Base-by-base conservation (phyloP, 92 coral and sea anemone species). In the Epizoanthus rinbou region DNA sequence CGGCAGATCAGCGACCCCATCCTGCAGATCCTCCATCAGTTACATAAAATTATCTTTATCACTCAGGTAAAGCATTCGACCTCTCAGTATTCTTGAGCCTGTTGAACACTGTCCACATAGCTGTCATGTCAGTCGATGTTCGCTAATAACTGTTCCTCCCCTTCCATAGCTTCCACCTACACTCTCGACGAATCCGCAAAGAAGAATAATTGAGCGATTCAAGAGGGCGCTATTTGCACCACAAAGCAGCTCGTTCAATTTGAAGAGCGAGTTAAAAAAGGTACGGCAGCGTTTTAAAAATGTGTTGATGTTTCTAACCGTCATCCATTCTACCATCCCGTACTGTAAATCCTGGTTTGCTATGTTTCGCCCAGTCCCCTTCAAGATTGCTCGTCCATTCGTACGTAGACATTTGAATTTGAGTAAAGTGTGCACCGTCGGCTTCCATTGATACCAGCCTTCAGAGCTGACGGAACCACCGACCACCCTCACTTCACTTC, bases 1-100 rank as follows among this genome's bases (percentile, higher is more conserved):
- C 99, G 99, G 17, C 99, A 96, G 87, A 96, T 96, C 72, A 96
- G 91, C 89, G 99, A 96, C 79, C 99, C 99, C 35, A 96, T 96
- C 64, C 91, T 94, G 19, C 99, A 96, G 81, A 96, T 96, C 64
- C 87, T 96, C 75, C 91, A 96, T 60, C 99, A 96, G 41, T 94
- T 96, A 33, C 99, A 96, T 85, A 96, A 96, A 84, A 94, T 96
- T 65, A 93, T 96, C 75, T 96, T 91, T 72, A 94, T 96, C 60
- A 91, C 98, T 37, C 99, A 96, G 99, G 99, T 96, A 82, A 68
- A 50, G 21, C 18, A 53, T 5, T 3, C 43, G 5, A 4, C 5
- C 10, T 53, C 4, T 4, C 19, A 23, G 24, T 58, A 45, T 73
- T 23, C 22, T 23, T 15, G 74, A 65, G 53, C 75, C 11, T 15